phyloP scores from a whole-genome alignment of 2,888 invertebrate genomes.

The Lithophane semibrunnea region DNA sequence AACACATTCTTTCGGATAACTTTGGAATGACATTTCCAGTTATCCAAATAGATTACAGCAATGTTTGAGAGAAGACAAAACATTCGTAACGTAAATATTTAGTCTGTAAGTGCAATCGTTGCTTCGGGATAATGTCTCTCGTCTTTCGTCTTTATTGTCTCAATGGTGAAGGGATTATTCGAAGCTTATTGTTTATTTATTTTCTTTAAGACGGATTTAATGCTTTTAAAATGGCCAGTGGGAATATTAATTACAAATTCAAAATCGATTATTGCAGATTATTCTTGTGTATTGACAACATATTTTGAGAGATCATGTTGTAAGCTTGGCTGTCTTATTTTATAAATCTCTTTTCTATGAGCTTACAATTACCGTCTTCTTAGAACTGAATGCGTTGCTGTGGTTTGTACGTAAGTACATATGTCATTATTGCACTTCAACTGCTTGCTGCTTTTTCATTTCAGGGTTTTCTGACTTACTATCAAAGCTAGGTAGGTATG shows the following conservation, averaged over 20 bases:
- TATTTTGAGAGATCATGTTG: neutral
- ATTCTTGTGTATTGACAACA: conserved; percentile 17
- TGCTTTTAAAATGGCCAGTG: conserved; percentile 16
- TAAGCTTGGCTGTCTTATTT: conserved; percentile 21
- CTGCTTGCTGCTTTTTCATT: neutral
- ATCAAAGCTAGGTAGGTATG: neutral
- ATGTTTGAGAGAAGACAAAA: conserved; percentile 44
- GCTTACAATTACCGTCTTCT: neutral
- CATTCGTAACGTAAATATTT: conserved; percentile 61
- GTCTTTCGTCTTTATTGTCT: conserved; percentile 45
- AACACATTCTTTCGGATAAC: conserved; percentile 22
- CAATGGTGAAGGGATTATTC: conserved; percentile 39
- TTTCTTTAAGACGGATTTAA: conserved; percentile 22
- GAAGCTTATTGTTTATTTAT: conserved; percentile 46
- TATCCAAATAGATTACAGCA: conserved; percentile 55
- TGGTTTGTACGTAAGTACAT: neutral
- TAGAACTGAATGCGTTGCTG: neutral
- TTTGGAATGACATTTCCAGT: conserved; percentile 48
- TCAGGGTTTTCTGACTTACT: too few relatives aligned
- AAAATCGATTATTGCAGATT: conserved; percentile 21
- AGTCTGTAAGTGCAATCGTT: conserved; percentile 50
- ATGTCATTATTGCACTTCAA: neutral
- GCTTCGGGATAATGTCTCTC: conserved; percentile 31
- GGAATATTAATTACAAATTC: conserved; percentile 26
- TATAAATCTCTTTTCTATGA: conserved; percentile 29